These are phyloP conservation scores for Coregonus clupeaformis DNA, from an alignment of 2,113 vertebrate genomes.

Conservation along the genomic window DNA sequence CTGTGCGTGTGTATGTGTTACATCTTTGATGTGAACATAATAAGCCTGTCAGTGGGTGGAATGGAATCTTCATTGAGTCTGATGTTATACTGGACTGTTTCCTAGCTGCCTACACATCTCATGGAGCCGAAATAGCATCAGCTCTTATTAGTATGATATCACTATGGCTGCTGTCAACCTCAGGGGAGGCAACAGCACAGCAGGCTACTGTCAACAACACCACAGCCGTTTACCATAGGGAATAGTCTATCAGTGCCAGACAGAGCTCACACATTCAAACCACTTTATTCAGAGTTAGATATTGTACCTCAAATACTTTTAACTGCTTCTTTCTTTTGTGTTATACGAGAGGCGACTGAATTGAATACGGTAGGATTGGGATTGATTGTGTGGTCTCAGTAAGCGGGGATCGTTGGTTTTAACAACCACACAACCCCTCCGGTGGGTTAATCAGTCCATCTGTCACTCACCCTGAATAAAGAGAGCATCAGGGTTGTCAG, in stretches of 20 bases:
- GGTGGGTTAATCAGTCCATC: slow-evolving; percentile 22
- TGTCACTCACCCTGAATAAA: slow-evolving; percentile 14
- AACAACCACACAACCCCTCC: not conserved
- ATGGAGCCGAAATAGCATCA: slow-evolving; percentile 34
- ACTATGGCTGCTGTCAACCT: slow-evolving; percentile 42
- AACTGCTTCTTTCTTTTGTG: too few relatives aligned
- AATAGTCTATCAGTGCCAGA: slow-evolving; percentile 19
- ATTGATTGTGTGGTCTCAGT: not conserved
- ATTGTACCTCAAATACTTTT: not conserved
- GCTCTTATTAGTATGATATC: slow-evolving; percentile 39
- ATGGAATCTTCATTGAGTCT: not conserved
- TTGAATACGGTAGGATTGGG: not conserved
- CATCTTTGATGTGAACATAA: not conserved
- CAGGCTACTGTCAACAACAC: slow-evolving; percentile 18
- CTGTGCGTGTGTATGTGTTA: not conserved
- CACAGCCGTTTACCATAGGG: slow-evolving; percentile 36
- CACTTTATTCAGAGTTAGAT: too few relatives aligned
- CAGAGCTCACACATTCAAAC: too few relatives aligned
- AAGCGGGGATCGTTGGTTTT: not conserved
- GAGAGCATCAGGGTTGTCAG: slow-evolving; percentile 7
- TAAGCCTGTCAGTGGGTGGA: slow-evolving; percentile 19
- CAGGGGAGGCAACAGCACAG: slow-evolving; percentile 32
- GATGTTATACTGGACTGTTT: slow-evolving; percentile 17
- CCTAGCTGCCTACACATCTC: slow-evolving; percentile 22
- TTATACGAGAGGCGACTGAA: too few relatives aligned